Evolutionary conservation across 2,113 vertebrate genomes (phyloP).

Genomic region (Manacus vitellinus): DNA sequence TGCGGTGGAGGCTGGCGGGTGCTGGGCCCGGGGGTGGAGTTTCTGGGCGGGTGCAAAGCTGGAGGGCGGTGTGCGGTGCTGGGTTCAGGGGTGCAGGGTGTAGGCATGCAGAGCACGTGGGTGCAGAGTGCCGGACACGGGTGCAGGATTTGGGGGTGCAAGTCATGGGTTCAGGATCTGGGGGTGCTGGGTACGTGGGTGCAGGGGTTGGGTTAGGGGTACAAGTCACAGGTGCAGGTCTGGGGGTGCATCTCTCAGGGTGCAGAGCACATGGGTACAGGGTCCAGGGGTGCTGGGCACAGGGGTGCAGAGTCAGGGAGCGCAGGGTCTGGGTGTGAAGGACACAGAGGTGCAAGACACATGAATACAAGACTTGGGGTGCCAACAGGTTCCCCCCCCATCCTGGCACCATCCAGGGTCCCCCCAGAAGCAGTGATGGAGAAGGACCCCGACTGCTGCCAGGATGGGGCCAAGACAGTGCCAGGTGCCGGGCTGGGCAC

Average conservation of each 20-base stretch:
- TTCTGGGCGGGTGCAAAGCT: neutral
- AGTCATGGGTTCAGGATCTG: neutral
- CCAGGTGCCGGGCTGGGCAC: accelerated
- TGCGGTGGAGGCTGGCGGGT: neutral
- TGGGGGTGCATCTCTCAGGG: no score
- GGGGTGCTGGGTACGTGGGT: neutral
- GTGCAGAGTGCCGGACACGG: neutral
- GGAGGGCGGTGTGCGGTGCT: neutral
- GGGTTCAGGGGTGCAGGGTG: neutral
- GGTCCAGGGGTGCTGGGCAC: neutral
- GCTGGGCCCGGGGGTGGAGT: neutral
- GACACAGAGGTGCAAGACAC: neutral
- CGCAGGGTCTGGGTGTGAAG: neutral
- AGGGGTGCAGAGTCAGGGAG: no score
- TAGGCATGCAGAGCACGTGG: neutral
- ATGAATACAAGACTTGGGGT: neutral
- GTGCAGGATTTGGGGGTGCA: neutral
- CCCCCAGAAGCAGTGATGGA: neutral
- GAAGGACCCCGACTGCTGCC: neutral
- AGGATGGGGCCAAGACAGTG: neutral
- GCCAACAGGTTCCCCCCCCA: neutral
- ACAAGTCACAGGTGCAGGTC: neutral
- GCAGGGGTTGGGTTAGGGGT: neutral
- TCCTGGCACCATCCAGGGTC: neutral
- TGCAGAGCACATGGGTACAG: neutral